Evolutionary conservation across 2,888 invertebrate genomes (phyloP).

Genomic region (Escarpia spicata): DNA sequence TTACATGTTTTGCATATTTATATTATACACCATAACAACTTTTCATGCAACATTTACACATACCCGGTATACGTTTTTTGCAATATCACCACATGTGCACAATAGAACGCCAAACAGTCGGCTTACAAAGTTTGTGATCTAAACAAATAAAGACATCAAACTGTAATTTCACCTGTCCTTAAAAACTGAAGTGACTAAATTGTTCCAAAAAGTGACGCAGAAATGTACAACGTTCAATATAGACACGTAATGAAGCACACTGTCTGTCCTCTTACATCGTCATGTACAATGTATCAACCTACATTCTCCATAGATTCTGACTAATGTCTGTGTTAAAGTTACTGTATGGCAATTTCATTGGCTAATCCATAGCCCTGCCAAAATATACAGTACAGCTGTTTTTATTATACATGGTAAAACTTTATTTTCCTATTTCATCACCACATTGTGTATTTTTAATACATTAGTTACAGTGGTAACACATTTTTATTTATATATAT

Average conservation of each 20-base stretch:
- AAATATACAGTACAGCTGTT: no score
- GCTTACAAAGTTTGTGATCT: neutral
- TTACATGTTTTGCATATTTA: neutral
- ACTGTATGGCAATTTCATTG: no score
- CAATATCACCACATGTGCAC: neutral
- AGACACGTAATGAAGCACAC: neutral
- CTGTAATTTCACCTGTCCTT: neutral
- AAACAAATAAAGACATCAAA: neutral
- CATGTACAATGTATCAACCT: no score
- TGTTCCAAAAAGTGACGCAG: neutral
- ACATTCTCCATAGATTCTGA: no score
- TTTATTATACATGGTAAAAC: no score
- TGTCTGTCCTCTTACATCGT: neutral
- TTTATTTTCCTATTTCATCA: no score
- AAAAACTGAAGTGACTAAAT: neutral
- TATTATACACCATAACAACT: neutral
- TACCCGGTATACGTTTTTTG: neutral
- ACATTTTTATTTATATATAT: no score
- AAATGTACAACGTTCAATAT: neutral
- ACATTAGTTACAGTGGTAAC: no score
- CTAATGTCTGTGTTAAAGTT: no score
- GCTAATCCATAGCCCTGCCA: no score
- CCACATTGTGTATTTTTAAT: no score
- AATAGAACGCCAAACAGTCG: neutral
- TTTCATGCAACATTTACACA: neutral